Evolutionary conservation across 2,113 vertebrate genomes (phyloP).

Genomic region (Corythoichthys intestinalis): DNA sequence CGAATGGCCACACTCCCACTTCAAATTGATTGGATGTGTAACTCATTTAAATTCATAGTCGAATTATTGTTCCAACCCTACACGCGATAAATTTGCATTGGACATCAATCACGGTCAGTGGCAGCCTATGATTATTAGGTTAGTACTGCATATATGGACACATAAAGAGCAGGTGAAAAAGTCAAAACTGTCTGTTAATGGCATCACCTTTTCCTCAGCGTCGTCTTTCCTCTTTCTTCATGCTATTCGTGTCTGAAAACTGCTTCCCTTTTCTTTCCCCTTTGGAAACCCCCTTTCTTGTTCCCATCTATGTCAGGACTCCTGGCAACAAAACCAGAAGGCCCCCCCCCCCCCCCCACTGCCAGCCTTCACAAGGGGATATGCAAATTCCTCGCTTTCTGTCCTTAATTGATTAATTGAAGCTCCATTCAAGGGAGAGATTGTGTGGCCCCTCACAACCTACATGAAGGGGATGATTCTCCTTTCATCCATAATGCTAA

Average conservation of each 20-base stretch:
- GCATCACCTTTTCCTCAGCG: constrained; percentile 24
- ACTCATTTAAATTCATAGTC: too few relatives aligned
- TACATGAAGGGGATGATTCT: too few relatives aligned
- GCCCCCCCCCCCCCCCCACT: constrained; percentile 18
- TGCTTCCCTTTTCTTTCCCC: constrained; percentile 58
- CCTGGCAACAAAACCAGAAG: constrained; percentile 56
- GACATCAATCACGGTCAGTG: too few relatives aligned
- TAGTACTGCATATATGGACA: too few relatives aligned
- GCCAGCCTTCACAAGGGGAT: constrained; percentile 52
- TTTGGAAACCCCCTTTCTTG: constrained; percentile 58
- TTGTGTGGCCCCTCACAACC: constrained; percentile 36
- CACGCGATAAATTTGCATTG: too few relatives aligned
- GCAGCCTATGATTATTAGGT: too few relatives aligned
- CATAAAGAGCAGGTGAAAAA: too few relatives aligned
- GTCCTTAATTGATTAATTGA: constrained; percentile 78
- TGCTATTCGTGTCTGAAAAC: constrained; percentile 70
- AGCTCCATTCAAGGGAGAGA: constrained; percentile 67
- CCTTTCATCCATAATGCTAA: too few relatives aligned
- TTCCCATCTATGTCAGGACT: constrained; percentile 68
- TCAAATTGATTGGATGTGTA: too few relatives aligned
- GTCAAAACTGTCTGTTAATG: not conserved
- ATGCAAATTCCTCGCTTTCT: constrained; percentile 75
- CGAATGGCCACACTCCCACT: too few relatives aligned
- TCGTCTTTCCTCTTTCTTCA: constrained; percentile 37
- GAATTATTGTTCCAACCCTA: too few relatives aligned